Percentiles rank a stretch among this genome's conserved stretches.
Evolutionary conservation across 2,888 invertebrate species (phyloP).

Genomic region (Philaethria dido): DNA sequence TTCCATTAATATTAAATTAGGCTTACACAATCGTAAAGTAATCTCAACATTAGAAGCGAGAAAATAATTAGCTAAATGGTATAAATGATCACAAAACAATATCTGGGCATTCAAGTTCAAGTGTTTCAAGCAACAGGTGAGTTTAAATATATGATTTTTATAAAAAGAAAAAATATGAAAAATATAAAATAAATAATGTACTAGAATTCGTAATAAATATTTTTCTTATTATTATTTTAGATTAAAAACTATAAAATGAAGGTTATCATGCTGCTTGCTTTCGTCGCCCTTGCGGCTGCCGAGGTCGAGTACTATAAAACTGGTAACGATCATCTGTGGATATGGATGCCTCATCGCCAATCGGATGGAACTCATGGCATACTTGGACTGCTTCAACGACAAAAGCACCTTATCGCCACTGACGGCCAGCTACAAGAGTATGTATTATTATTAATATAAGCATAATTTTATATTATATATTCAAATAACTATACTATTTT

Average conservation of each 20-base stretch:
- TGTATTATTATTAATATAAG: constrained; percentile 23
- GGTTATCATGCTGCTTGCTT: constrained; percentile 46
- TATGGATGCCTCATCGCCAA: constrained; percentile 53
- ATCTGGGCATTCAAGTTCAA: not conserved
- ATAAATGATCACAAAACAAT: not conserved
- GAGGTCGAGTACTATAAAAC: constrained; percentile 52
- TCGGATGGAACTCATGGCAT: constrained; percentile 47
- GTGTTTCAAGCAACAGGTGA: not conserved
- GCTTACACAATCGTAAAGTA: not conserved
- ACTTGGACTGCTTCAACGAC: constrained; percentile 58
- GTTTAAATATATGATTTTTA: not conserved
- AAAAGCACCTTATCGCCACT: constrained; percentile 52
- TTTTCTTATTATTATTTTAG: not conserved
- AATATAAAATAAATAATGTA: not conserved
- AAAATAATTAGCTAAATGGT: not conserved
- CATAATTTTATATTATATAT: not conserved
- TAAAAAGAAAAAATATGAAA: not conserved
- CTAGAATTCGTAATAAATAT: not conserved
- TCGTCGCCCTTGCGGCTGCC: constrained; percentile 41
- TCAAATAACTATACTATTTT: no score
- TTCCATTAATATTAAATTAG: not conserved
- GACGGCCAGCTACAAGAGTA: constrained; percentile 58
- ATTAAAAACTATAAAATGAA: constrained; percentile 29
- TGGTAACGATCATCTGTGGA: constrained; percentile 62
- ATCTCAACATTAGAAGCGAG: not conserved